Conservation (phyloP, 2,113 vertebrate species). For the zebrafish (Danio rerio) region DNA sequence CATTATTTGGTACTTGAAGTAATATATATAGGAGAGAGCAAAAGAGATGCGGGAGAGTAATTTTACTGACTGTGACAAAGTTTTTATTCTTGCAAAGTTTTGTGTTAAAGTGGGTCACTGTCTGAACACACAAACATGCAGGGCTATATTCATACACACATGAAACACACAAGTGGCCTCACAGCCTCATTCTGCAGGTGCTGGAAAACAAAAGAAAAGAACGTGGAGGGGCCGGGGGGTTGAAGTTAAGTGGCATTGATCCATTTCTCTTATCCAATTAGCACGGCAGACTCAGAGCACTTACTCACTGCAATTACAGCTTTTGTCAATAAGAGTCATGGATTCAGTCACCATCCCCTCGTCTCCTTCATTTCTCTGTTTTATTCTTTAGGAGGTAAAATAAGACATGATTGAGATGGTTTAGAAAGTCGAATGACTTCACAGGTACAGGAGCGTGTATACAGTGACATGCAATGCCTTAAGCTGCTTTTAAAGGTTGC, state of each 20-base stretch:
- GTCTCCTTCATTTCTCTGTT: background rate
- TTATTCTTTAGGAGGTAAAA: slow-evolving; percentile 8
- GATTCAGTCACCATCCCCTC: slow-evolving; percentile 45
- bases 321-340: slow-evolving; percentile 66
- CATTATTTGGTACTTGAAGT: background rate
- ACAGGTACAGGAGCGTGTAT: too few relatives aligned
- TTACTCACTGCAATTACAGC: slow-evolving; percentile 79
- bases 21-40: background rate
- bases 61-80: slow-evolving; percentile 20
- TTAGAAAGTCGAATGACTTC: too few relatives aligned
- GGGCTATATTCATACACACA: slow-evolving; percentile 9
- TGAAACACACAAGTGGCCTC: background rate
- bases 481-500: too few relatives aligned
- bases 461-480: too few relatives aligned
- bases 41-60: background rate
- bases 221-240: background rate
- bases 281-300: slow-evolving; percentile 75
- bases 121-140: slow-evolving; percentile 16
- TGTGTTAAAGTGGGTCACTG: slow-evolving; percentile 17
- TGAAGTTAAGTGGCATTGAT: slow-evolving; percentile 68
- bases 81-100: slow-evolving; percentile 6
- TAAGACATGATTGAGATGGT: too few relatives aligned
- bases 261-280: slow-evolving; percentile 75
- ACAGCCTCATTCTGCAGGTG: slow-evolving; percentile 18
- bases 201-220: slow-evolving; percentile 12